Percentiles rank a stretch among this genome's conserved stretches.
phyloP scores from a whole-genome alignment of 2,113 vertebrate species.

The Chionis minor region DNA sequence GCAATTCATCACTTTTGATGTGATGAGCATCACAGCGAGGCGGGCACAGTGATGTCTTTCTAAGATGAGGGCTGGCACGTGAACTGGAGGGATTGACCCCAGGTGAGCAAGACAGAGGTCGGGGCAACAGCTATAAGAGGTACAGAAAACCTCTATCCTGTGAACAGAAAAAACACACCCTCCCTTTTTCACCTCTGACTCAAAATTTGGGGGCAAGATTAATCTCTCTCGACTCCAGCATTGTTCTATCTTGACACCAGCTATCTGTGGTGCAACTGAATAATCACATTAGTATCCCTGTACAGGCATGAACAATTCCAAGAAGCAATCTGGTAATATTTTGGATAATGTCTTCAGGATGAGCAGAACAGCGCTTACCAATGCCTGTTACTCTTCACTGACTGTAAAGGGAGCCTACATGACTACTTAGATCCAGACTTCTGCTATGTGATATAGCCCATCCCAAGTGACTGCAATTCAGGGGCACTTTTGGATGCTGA shows the following conservation, averaged over 20 bases:
- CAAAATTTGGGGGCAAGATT: background rate
- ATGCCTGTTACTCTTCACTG: background rate
- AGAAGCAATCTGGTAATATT: background rate
- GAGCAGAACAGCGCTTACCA: background rate
- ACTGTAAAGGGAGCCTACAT: background rate
- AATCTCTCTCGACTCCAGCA: background rate
- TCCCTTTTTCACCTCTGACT: background rate
- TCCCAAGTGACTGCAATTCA: background rate
- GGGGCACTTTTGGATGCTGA: background rate
- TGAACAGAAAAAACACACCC: background rate
- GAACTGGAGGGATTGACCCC: background rate
- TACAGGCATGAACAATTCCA: background rate
- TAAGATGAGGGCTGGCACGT: background rate
- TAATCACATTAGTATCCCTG: background rate
- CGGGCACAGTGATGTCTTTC: background rate
- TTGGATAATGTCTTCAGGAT: background rate
- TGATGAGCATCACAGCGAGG: background rate
- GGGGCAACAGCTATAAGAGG: background rate
- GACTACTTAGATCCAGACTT: background rate
- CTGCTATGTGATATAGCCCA: background rate
- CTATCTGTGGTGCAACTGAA: background rate
- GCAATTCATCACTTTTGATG: background rate
- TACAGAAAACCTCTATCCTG: background rate
- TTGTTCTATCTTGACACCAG: background rate
- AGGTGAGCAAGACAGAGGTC: background rate